Evolutionary conservation across 2,888 invertebrate species (phyloP).

Genomic region (Thera britannica): DNA sequence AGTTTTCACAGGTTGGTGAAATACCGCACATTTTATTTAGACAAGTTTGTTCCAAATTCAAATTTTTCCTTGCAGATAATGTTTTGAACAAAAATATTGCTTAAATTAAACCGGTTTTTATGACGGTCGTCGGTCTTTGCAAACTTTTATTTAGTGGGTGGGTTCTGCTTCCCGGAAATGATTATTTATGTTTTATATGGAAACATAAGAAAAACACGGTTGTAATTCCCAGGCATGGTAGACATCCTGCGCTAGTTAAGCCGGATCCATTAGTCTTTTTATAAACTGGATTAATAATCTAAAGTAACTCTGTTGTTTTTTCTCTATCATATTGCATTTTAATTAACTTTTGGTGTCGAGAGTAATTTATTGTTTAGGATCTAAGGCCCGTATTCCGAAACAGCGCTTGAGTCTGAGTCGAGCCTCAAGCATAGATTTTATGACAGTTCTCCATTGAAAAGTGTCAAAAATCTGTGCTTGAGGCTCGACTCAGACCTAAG

Average conservation of each 20-base stretch:
- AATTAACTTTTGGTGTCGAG: no score
- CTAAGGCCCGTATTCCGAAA: no score
- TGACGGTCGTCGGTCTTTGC: background rate
- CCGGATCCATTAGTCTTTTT: no score
- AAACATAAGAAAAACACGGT: background rate
- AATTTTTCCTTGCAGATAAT: background rate
- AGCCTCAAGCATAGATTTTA: no score
- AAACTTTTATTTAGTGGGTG: slow-evolving; percentile 1
- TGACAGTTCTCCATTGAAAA: no score
- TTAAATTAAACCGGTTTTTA: background rate
- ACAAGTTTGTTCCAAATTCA: background rate
- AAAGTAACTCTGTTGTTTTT: background rate
- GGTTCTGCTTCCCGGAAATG: slow-evolving; percentile 7
- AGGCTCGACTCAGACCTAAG: no score
- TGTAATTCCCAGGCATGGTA: background rate
- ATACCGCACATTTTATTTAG: background rate
- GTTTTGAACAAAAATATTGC: background rate
- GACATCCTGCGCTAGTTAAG: background rate
- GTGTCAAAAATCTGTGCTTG: no score
- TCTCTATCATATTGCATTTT: background rate
- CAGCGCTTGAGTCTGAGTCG: no score
- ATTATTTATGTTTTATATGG: background rate
- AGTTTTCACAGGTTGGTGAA: background rate
- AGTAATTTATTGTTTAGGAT: slow-evolving; percentile 15
- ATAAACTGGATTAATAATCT: background rate